These are phyloP conservation scores for Tethea ocularis DNA, from an alignment of 2,888 invertebrate genomes.

Conservation along the genomic window DNA sequence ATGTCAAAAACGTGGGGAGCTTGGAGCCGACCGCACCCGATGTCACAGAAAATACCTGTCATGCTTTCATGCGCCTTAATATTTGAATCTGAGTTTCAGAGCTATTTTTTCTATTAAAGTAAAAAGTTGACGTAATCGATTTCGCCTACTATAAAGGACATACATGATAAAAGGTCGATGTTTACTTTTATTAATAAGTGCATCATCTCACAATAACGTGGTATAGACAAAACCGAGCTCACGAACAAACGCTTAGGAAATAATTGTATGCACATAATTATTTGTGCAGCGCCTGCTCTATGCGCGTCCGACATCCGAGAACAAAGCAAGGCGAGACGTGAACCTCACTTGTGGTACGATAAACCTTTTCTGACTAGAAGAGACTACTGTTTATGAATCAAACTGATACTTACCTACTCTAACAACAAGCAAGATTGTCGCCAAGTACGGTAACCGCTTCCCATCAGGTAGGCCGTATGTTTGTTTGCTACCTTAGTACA, in stretches of 20 bases:
- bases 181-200: constrained; percentile 1
- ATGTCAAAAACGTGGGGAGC: constrained; percentile 44
- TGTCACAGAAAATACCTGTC: constrained; percentile 16
- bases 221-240: constrained; percentile 7
- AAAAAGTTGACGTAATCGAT: too few species aligned
- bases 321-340: constrained; percentile 58
- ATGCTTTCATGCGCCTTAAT: constrained; percentile 7
- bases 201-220: neutral
- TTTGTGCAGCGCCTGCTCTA: constrained; percentile 75
- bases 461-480: too few species aligned
- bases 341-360: constrained; percentile 37
- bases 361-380: constrained; percentile 9
- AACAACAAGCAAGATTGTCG: too few species aligned
- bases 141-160: neutral
- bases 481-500: too few species aligned
- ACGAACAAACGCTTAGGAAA: constrained; percentile 67
- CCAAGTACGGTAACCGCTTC: too few species aligned
- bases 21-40: constrained; percentile 9
- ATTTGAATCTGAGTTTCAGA: neutral
- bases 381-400: constrained; percentile 11
- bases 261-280: constrained; percentile 83
- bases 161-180: neutral
- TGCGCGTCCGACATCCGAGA: constrained; percentile 64
- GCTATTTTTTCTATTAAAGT: neutral
- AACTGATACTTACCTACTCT: constrained; percentile 17